Percentiles rank a stretch among this genome's conserved stretches.
phyloP scores from a whole-genome alignment of 2,113 vertebrate genomes.

The Choloepus hoffmanni region DNA sequence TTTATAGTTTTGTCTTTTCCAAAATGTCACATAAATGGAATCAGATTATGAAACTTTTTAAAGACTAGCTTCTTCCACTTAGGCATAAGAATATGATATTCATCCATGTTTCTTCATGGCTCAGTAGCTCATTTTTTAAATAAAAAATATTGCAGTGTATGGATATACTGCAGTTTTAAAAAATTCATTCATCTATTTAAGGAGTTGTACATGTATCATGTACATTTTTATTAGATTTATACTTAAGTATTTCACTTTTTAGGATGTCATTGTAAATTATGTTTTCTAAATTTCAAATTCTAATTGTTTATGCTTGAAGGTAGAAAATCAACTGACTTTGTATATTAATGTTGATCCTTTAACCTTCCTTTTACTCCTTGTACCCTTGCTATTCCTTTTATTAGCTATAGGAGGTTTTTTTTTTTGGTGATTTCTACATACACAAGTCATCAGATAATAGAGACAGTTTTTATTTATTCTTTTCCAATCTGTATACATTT shows the following conservation, averaged over 20 bases:
- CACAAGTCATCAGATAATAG: background rate
- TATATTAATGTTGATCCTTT: background rate
- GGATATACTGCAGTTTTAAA: background rate
- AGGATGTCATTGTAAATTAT: background rate
- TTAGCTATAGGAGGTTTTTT: background rate
- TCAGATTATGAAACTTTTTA: background rate
- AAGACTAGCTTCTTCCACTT: background rate
- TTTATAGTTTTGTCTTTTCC: background rate
- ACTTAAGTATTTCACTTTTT: background rate
- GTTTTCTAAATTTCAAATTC: background rate
- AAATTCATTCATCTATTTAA: background rate
- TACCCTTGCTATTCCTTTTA: background rate
- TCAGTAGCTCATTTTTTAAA: background rate
- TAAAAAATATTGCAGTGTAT: background rate
- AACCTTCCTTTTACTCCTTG: background rate
- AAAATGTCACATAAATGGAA: background rate
- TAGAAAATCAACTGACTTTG: background rate
- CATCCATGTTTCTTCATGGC: background rate
- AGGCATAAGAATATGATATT: background rate
- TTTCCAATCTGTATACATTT: background rate
- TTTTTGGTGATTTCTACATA: background rate
- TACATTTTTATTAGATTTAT: background rate
- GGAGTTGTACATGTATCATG: background rate
- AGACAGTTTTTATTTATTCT: background rate
- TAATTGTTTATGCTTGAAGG: background rate